Evolutionary conservation across 2,113 vertebrate species (phyloP), one percentile per base, ranked within the genome.

Genomic region (Cichladusa arquata): DNA sequence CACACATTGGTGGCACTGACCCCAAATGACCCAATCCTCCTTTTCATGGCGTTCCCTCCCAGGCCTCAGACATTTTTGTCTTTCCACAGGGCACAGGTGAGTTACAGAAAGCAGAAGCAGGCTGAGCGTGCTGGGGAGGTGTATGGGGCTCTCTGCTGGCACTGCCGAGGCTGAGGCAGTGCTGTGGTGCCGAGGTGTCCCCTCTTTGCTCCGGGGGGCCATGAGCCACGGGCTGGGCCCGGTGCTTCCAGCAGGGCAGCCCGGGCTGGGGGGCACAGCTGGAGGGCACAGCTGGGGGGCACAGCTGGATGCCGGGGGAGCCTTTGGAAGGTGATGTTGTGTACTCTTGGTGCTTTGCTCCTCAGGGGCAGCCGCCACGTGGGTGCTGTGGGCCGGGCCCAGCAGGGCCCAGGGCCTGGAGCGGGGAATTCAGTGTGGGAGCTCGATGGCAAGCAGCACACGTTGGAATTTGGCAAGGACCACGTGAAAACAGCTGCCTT

Each of bases 291-390:
- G 25, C n/a, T n/a, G 24, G 17, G 18, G 38, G 44, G 44, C 44
- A 44, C 44, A 40, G 38, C 38, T 40, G 38, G 38, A 40, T 12
- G 38, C 38, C 38, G 38, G 38, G 38, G 12, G 12, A 65, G 53
- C 8, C 20, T 62, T 53, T 11, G 2, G 47, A 61, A 14, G 1
- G 1, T 7, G 42, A 14, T 8, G 1, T 60, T 77, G 29, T 20
- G 12, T 44, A 7, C 28, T 10, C 2, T 1, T 9, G 8, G 36
- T 20, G 8, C 29, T 29, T 23, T 29, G 45, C 11, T 6, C 6
- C 50, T 14, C 33, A 40, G 6, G 0, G 1, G 48, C 34, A 50
- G 19, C 34, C 38, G 0, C 17, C 0, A 0, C 7, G 2, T 3
- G 2, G 33, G 14, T n/a, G 2, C 26, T 9, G 26, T 2, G 23